A percentile compares a stretch with the other conserved stretches of the same genome.
These are phyloP conservation scores for Drosophila navojoa DNA, from an alignment of 1,140 invertebrate genomes.

Conservation along the genomic window DNA sequence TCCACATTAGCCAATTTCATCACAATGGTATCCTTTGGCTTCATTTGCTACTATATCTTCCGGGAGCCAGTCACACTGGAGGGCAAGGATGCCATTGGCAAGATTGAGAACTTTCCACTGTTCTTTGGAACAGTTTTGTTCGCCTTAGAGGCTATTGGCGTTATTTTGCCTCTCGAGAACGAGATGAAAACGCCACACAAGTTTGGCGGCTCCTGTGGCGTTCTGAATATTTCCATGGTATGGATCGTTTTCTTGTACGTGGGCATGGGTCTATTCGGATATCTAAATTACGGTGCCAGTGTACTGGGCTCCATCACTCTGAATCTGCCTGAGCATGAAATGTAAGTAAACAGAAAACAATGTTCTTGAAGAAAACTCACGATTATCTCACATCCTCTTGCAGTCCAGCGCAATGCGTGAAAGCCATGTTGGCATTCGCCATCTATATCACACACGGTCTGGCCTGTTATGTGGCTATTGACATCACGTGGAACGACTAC, in stretches of 20 bases:
- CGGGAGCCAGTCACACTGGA: conserved; percentile 85
- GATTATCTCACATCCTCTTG: not conserved
- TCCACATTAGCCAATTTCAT: conserved; percentile 90
- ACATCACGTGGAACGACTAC: conserved; percentile 92
- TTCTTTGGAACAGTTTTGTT: conserved; percentile 91
- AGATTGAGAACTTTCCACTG: conserved; percentile 85
- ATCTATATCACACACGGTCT: conserved; percentile 92
- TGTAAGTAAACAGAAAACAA: conserved; percentile 81
- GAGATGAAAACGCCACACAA: conserved; percentile 90
- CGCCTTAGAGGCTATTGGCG: conserved; percentile 91
- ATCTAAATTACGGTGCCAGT: conserved; percentile 88
- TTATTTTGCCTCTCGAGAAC: conserved; percentile 92
- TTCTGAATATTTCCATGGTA: conserved; percentile 90
- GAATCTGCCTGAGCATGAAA: conserved; percentile 86
- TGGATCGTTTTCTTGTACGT: conserved; percentile 88
- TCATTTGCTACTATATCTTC: conserved; percentile 89
- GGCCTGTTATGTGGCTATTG: conserved; percentile 94
- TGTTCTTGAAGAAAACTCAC: conserved; percentile 44
- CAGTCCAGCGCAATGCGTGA: conserved; percentile 88
- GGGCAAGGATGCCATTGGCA: conserved; percentile 84
- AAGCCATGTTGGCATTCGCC: conserved; percentile 89
- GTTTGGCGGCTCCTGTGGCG: conserved; percentile 88
- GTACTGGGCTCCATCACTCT: conserved; percentile 88
- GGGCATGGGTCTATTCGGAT: conserved; percentile 90
- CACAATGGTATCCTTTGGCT: conserved; percentile 87